Evolutionary conservation across 2,888 invertebrate species (phyloP), one percentile per base, ranked within the genome.

Genomic region (Hyposoter dolosus): DNA sequence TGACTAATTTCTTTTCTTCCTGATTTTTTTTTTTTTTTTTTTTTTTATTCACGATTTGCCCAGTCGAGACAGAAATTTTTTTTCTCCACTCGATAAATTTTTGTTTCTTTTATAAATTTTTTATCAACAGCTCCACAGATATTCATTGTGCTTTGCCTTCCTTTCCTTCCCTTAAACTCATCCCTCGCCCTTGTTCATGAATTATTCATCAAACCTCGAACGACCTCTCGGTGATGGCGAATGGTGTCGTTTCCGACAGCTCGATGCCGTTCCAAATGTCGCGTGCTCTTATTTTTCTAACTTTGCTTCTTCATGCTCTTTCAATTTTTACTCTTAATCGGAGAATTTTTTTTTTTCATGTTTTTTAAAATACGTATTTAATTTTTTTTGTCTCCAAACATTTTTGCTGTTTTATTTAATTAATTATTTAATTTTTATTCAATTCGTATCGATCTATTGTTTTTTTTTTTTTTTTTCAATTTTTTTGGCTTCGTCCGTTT

Each of bases 141-240:
- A 56, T 19, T 40, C 23, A 40, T 68, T 60, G 47, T 75, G 40
- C 66, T 78, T 75, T 69, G 50, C 47, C 63, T 74, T 60, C 40
- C 40, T 35, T 45, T 66, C 66, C 72, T 83, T 65, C 72, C 74
- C 40, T 45, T 3, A n/a, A 60, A 35, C 63, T 72, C 47, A 50
- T 68, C 78, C 74, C 79, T 74, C 79, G n/a, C 4, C 0, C 79
- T 45, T 63, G 75, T 79, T 68, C 35, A 83, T 83, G 79, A 83
- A 83, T 83, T 83, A 83, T 83, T 83, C 79, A 83, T 83, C 68
- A 83, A 83, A 56, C 80, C 80, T 23, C 78, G 60, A 19, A 60
- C 63, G 68, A 74, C 69, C 65, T 69, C 79, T 45, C 35, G 35
- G 78, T 66, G 74, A 53, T 56, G 74, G 53, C 53, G 2, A 74